Evolutionary conservation across 1,140 invertebrate genomes (phyloP).

Genomic region (Caenorhabditis brenneri): DNA sequence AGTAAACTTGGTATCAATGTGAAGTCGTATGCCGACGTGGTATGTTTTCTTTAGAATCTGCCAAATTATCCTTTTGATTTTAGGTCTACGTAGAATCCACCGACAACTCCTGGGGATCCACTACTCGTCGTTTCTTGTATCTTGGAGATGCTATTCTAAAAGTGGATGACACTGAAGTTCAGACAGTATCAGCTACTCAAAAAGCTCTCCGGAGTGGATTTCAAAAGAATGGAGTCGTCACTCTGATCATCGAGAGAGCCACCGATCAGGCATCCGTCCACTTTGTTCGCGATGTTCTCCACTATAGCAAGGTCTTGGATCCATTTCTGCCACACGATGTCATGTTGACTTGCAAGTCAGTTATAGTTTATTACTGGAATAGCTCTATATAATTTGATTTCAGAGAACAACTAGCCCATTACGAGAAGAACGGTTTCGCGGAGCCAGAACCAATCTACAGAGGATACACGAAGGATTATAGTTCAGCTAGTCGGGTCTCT

Average conservation of each 20-base stretch:
- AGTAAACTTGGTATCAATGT: slow-evolving; percentile 17
- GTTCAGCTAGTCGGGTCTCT: no score
- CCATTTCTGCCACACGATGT: neutral
- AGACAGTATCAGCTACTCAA: neutral
- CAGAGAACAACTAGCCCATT: neutral
- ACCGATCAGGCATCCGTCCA: neutral
- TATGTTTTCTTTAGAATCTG: no score
- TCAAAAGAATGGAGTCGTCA: neutral
- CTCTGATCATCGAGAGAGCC: neutral
- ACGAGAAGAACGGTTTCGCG: neutral
- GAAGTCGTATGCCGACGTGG: slow-evolving; percentile 1
- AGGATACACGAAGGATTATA: neutral
- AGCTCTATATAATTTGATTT: no score
- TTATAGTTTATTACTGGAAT: no score
- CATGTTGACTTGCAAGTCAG: no score
- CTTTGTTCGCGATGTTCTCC: neutral
- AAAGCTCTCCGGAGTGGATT: neutral
- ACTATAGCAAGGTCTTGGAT: neutral
- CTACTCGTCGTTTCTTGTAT: slow-evolving; percentile 5
- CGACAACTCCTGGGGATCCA: neutral
- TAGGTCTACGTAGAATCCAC: slow-evolving; percentile 24
- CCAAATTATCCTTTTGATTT: no score
- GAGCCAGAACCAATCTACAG: neutral
- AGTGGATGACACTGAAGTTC: slow-evolving; percentile 15
- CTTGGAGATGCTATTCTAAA: neutral